These are phyloP conservation scores for Drosophila bocki DNA, from an alignment of 1,140 invertebrate genomes.

Conservation along the genomic window DNA sequence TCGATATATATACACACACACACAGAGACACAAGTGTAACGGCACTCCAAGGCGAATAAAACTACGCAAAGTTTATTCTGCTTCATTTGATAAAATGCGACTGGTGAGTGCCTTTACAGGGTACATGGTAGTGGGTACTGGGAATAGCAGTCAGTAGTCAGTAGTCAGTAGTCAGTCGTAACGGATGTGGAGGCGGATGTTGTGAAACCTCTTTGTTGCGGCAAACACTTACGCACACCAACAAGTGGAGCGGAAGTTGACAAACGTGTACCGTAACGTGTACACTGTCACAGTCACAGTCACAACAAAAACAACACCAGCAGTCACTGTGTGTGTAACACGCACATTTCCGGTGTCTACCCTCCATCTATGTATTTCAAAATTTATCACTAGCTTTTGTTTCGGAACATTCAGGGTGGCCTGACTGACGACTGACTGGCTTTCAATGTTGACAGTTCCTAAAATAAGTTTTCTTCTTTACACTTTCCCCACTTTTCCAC, in stretches of 20 bases:
- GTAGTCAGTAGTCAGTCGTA: conserved; percentile 11
- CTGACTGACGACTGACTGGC: conserved; percentile 15
- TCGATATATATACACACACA: conserved; percentile 5
- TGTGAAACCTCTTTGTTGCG: conserved; percentile 66
- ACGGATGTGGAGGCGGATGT: conserved; percentile 58
- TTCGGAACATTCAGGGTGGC: conserved; percentile 48
- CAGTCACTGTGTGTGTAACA: conserved; percentile 37
- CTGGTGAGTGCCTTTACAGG: conserved; percentile 7
- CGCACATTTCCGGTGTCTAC: conserved; percentile 64
- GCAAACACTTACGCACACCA: conserved; percentile 42
- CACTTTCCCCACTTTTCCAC: not conserved
- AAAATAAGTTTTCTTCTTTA: conserved; percentile 43
- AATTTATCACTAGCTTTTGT: conserved; percentile 59
- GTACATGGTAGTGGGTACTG: not conserved
- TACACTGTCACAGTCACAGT: conserved; percentile 44
- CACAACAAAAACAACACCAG: conserved; percentile 4
- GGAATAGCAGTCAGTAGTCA: not conserved
- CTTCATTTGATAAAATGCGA: conserved; percentile 49
- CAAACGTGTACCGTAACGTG: conserved; percentile 47
- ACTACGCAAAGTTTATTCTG: conserved; percentile 53
- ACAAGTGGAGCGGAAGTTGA: conserved; percentile 63
- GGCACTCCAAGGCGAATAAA: conserved; percentile 20
- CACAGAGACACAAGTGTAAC: not conserved
- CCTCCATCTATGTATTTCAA: conserved; percentile 24
- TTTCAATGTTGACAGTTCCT: conserved; percentile 45